A percentile compares a stretch with the other conserved stretches of the same genome.
phyloP scores from a whole-genome alignment of 2,888 invertebrate species.

The Apoda limacodes region DNA sequence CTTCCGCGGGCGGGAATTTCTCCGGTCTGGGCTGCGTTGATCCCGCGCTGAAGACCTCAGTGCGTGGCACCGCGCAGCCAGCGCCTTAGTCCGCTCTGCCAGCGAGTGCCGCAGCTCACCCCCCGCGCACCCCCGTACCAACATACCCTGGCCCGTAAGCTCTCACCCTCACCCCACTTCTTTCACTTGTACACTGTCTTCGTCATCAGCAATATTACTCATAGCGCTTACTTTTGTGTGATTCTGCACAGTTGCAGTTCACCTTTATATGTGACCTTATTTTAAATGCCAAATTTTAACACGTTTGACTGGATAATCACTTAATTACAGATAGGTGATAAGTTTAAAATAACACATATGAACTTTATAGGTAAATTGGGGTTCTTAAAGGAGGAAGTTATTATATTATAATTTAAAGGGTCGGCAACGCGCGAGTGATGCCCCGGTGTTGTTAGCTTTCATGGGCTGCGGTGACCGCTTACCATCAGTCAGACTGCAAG shows the following conservation, averaged over 20 bases:
- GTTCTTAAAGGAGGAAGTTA: no score
- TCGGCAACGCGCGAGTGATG: no score
- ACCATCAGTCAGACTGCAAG: no score
- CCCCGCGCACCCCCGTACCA: conserved; percentile 58
- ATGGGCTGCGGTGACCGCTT: no score
- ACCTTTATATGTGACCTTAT: conserved; percentile 12
- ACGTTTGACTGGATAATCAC: no score
- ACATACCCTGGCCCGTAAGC: no score
- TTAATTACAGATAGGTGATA: not conserved
- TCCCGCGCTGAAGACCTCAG: conserved; percentile 52
- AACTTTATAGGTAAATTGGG: no score
- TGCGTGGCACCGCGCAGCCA: conserved; percentile 61
- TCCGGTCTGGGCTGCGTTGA: conserved; percentile 44
- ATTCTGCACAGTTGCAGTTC: conserved; percentile 5
- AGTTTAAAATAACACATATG: no score
- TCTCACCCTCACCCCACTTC: conserved; percentile 39
- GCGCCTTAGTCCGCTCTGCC: conserved; percentile 62
- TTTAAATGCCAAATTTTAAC: no score
- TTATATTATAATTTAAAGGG: no score
- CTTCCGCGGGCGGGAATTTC: conserved; percentile 59
- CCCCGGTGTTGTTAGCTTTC: no score
- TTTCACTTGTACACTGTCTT: conserved; percentile 22
- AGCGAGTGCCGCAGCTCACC: conserved; percentile 59
- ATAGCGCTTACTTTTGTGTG: no score
- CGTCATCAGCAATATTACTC: conserved; percentile 26